Base-by-base conservation (phyloP, 53 echinoderm and acorn worm genomes). In the Holothuria scabra region DNA sequence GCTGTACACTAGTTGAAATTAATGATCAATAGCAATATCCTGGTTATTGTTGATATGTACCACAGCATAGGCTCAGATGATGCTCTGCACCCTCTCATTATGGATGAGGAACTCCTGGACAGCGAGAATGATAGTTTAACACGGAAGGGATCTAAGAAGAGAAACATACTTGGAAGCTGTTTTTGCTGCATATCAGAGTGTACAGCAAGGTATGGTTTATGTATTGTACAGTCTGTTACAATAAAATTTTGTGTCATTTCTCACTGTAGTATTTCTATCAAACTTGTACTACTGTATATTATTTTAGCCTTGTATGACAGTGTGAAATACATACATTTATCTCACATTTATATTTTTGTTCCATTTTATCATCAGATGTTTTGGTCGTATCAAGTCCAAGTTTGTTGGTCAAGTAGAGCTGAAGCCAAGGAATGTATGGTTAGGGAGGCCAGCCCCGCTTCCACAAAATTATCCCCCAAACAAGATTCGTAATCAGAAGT, bases 401-500 rank as follows among this genome's bases (percentile, higher is more conserved):
- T 87, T 90, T 55, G 74, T 76, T 70, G 90, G 90, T 24, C 86
- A 90, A 71, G 92, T 94, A 46, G 93, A 97, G 64, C 84, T 97
- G 60, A 88, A 90, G 38, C 92, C 94, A 26, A 90, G 97, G 19
- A 90, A 90, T 20, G 97, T 97, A 48, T 92, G 93, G 93, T 84
- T 97, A 0, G 97, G 94, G 29, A 85, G 89, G 69, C 85, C 82
- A 62, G 97, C 91, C 24, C 93, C 93, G 2, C 52, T 52, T 16
- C 88, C 86, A 61, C 91, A 92, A 83, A 90, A 87, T 4, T 94
- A 92, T 81, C 88, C 97, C 14, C 90, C 97, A 28, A 97, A 97
- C 87, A 94, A 90, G 52, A 97, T 97, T 60, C 78, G 97, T 71
- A 97, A 97, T 87, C 97, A 97, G 89, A 97, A 97, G 85, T 97